These are phyloP conservation scores for Tenthredo livida DNA, from an alignment of 2,888 invertebrate genomes.

Conservation along the genomic window DNA sequence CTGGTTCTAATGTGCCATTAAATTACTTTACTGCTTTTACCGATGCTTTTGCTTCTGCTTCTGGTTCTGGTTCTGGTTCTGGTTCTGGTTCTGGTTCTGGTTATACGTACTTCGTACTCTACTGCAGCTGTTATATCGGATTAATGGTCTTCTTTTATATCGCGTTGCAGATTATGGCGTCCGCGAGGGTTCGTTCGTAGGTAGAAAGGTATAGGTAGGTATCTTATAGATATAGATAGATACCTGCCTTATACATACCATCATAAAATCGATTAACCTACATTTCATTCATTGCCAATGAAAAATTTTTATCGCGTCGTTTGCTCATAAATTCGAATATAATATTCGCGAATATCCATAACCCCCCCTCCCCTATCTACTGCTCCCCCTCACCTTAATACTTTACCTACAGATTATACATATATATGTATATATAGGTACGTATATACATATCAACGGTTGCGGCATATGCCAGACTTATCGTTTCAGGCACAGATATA, in stretches of 20 bases:
- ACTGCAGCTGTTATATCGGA: background rate
- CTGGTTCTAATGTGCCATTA: background rate
- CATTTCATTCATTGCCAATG: conserved; percentile 43
- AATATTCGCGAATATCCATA: background rate
- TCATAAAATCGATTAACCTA: conserved; percentile 37
- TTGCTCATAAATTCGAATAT: conserved; percentile 16
- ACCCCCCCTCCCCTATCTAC: no score
- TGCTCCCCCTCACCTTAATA: no score
- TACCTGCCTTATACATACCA: background rate
- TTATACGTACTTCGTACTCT: background rate
- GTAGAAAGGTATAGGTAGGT: background rate
- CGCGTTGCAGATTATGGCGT: background rate
- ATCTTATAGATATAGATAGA: background rate
- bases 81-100: background rate
- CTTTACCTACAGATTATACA: background rate
- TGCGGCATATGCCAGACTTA: conserved; percentile 4
- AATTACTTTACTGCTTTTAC: background rate
- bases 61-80: background rate
- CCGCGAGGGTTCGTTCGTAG: background rate
- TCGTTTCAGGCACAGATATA: background rate
- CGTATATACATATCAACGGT: background rate
- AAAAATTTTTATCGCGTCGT: conserved; percentile 33
- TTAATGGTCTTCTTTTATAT: conserved; percentile 8
- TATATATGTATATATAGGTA: background rate
- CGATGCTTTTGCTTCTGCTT: background rate